These are phyloP conservation scores for Myotis lucifugus DNA, from an alignment of 2,113 vertebrate genomes.

Conservation along the genomic window DNA sequence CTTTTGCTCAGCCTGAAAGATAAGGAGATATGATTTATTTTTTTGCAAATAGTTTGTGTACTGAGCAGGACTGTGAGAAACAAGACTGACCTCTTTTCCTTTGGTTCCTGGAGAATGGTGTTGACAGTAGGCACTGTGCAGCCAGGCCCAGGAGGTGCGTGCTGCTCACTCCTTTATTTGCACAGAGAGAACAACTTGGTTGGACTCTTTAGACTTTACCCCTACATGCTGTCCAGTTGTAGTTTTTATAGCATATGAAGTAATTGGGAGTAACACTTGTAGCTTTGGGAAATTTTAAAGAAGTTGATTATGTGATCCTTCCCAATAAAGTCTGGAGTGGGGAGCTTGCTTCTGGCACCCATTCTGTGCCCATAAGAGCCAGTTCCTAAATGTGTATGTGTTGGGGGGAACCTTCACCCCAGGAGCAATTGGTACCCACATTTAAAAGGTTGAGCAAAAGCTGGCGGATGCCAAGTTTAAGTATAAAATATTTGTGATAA, in stretches of 20 bases:
- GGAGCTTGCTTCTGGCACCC: not conserved
- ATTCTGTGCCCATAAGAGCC: not conserved
- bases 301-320: not conserved
- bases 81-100: not conserved
- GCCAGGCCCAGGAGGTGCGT: not conserved
- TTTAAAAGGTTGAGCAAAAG: not conserved
- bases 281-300: not conserved
- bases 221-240: not conserved
- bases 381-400: not conserved
- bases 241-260: not conserved
- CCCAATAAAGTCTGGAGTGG: not conserved
- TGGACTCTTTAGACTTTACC: not conserved
- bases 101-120: not conserved
- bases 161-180: not conserved
- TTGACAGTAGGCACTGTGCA: not conserved
- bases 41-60: not conserved
- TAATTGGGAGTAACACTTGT: not conserved
- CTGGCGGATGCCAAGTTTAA: not conserved
- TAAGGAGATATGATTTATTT: not conserved
- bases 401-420: not conserved
- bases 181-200: not conserved
- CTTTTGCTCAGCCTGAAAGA: conserved; percentile 6
- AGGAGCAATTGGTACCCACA: not conserved
- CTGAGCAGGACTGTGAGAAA: conserved; percentile 19
- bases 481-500: conserved; percentile 15